These are phyloP conservation scores for Crotophaga sulcirostris DNA, from an alignment of 2,113 vertebrate genomes.

Conservation along the genomic window DNA sequence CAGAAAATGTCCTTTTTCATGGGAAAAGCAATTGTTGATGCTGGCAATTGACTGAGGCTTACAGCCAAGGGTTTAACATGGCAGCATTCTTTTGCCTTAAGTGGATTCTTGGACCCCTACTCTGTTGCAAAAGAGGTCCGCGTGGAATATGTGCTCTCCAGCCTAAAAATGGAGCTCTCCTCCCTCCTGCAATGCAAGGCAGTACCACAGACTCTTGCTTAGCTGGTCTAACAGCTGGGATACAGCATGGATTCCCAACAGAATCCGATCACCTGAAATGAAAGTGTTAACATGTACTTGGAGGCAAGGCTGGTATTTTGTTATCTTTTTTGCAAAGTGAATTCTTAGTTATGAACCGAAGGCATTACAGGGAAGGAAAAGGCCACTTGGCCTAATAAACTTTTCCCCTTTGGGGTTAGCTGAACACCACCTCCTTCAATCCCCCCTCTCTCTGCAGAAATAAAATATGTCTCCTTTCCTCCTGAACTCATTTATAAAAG, in stretches of 20 bases:
- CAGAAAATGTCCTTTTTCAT: conserved; percentile 57
- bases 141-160: conserved; percentile 41
- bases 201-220: conserved; percentile 10
- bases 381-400: conserved; percentile 59
- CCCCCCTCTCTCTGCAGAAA: conserved; percentile 22
- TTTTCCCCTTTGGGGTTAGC: conserved; percentile 30
- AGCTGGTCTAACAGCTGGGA: conserved; percentile 6
- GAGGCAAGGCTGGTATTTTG: conserved; percentile 52
- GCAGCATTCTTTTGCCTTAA: conserved; percentile 63
- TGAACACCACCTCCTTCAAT: conserved; percentile 30
- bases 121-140: conserved; percentile 50
- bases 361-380: conserved; percentile 53
- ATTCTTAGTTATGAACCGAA: conserved; percentile 37
- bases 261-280: conserved; percentile 24
- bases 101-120: conserved; percentile 65
- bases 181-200: background rate
- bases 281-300: conserved; percentile 52
- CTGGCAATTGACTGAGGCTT: conserved; percentile 48
- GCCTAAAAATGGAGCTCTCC: conserved; percentile 38
- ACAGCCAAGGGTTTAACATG: conserved; percentile 64
- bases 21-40: conserved; percentile 66
- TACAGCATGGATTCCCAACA: background rate
- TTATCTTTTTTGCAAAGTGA: conserved; percentile 57
- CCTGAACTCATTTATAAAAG: conserved; percentile 55
- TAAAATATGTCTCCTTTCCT: conserved; percentile 53